These are phyloP conservation scores for Thysanoteuthis rhombus DNA, from an alignment of 2,888 invertebrate genomes.

Conservation along the genomic window DNA sequence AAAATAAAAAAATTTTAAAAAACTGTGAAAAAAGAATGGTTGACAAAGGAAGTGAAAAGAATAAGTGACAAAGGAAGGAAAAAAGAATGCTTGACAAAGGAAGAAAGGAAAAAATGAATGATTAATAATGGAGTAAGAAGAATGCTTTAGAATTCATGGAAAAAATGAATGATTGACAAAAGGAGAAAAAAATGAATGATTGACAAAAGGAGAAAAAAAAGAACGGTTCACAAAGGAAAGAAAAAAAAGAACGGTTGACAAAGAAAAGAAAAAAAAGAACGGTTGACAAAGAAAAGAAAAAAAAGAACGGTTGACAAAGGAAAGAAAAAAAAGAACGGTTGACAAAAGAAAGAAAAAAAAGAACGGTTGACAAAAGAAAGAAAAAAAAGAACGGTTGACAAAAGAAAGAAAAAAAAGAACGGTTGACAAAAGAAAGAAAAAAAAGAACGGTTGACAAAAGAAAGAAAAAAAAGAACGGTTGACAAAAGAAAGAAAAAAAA, in stretches of 20 bases:
- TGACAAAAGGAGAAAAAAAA: neutral
- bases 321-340: rapidly evolving
- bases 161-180: neutral
- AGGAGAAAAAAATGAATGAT: neutral
- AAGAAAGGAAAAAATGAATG: too few relatives aligned
- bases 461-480: neutral
- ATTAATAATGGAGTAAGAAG: too few relatives aligned
- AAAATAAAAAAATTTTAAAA: rapidly evolving
- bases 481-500: rapidly evolving
- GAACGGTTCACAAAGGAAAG: neutral
- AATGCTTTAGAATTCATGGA: too few relatives aligned
- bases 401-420: neutral
- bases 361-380: neutral
- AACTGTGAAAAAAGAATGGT: neutral
- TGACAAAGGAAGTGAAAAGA: neutral
- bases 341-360: neutral
- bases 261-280: too few relatives aligned
- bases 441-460: neutral
- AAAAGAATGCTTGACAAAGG: neutral
- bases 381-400: neutral
- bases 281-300: neutral
- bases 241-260: neutral
- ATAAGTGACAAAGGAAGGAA: neutral
- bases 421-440: rapidly evolving
- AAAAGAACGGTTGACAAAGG: too few relatives aligned